Evolutionary conservation across 2,888 invertebrate genomes (phyloP), one percentile per base, ranked within the genome.

Genomic region (Prosapia bicincta): DNA sequence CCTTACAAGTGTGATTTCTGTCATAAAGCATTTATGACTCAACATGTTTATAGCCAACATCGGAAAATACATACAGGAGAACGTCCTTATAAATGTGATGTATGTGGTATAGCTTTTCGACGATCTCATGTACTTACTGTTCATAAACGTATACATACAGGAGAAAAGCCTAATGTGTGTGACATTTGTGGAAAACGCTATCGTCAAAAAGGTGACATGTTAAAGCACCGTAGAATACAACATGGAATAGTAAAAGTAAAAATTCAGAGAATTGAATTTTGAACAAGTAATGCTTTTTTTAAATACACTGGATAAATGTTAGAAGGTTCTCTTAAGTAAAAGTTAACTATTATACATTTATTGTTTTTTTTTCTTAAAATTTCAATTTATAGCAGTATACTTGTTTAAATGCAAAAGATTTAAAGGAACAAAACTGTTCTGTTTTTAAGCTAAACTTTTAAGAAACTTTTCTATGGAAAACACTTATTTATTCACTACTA

Each of bases 121-220:
- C 77, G 81, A 7, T 79, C 80, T 25, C 81, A 82, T 54, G 81
- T 81, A 15, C 77, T 82, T 23, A 81, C 80, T 9, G 80, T 81
- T 71, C 82, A 82, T 71, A 80, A 81, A 43, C 74, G 81, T 13
- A 81, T 80, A n/a, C 82, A 82, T 74, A 81, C 82, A 0, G 86
- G 86, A 1, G 86, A 86, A 77, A 83, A 83, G 76, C 84, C 85
- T 3, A 84, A 85, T 78, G 83, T 85, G 66, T 86, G 87, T 80
- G 85, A 86, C 79, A 83, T 87, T 70, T 87, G 87, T 79, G 85
- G 85, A 78, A 86, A 86, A 80, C 84, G 85, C 26, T 86, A 79
- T 38, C 76, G 80, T 3, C 80, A 80, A 69, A 80, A 80, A 72
- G 79, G 80, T n/a, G 80, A 80, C 66, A 80, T 80, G 79, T 69